A percentile compares a stretch with the other conserved stretches of the same genome.
Evolutionary conservation across 2,113 vertebrate genomes (phyloP).

Genomic region (Cnemophilus loriae): DNA sequence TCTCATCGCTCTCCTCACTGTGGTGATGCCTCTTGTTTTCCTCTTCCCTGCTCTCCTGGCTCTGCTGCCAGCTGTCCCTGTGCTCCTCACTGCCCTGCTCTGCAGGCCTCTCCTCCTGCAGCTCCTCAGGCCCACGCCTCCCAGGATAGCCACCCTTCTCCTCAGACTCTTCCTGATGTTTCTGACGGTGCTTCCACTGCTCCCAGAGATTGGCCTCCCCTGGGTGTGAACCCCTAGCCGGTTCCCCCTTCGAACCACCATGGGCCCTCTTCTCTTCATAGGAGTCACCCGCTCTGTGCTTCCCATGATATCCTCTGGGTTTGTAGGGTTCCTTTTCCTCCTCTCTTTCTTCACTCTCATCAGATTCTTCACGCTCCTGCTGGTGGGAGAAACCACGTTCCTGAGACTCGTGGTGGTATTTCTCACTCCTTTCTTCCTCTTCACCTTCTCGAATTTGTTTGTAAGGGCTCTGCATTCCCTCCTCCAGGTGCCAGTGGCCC

Average conservation of each 20-base stretch:
- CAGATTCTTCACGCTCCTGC: slow-evolving; percentile 50
- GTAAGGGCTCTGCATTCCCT: slow-evolving; percentile 53
- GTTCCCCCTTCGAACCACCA: background rate
- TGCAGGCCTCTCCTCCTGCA: slow-evolving; percentile 11
- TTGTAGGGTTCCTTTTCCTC: slow-evolving; percentile 37
- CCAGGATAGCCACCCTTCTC: background rate
- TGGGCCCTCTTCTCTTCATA: slow-evolving; percentile 26
- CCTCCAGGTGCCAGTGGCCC: background rate
- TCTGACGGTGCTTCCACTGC: slow-evolving; percentile 11
- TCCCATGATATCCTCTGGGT: slow-evolving; percentile 17
- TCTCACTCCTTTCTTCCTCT: slow-evolving; percentile 25
- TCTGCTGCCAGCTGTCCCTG: background rate
- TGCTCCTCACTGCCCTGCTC: slow-evolving; percentile 37
- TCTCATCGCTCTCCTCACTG: background rate
- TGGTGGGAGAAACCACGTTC: background rate
- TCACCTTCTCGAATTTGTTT: slow-evolving; percentile 24
- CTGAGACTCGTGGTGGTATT: slow-evolving; percentile 1
- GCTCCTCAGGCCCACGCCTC: background rate
- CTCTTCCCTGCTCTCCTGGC: slow-evolving; percentile 43
- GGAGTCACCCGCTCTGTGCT: slow-evolving; percentile 7
- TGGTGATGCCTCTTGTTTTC: background rate
- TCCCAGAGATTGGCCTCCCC: slow-evolving; percentile 1
- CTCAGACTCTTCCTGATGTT: slow-evolving; percentile 1
- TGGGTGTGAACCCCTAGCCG: background rate
- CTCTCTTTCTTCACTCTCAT: slow-evolving; percentile 59